phyloP scores from a whole-genome alignment of 2,113 vertebrate genomes.

The Leucoraja erinaceus region DNA sequence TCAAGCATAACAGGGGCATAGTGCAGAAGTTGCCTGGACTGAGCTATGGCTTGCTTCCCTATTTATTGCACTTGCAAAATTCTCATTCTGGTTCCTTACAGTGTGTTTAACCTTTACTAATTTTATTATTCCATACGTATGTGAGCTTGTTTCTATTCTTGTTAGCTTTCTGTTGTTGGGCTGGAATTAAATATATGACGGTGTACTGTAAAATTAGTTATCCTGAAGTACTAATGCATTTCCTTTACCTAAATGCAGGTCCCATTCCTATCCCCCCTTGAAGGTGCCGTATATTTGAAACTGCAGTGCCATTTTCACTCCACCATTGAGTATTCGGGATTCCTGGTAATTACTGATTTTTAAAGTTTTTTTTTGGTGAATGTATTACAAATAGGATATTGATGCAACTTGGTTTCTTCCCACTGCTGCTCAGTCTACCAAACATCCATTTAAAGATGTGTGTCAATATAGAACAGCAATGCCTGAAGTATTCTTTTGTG shows the following conservation, averaged over 20 bases:
- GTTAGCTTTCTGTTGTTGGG: background rate
- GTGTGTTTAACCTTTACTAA: background rate
- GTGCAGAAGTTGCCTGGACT: background rate
- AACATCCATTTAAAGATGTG: background rate
- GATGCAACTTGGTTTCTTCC: background rate
- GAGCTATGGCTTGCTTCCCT: background rate
- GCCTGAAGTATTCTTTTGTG: background rate
- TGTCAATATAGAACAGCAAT: background rate
- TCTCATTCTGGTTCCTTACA: background rate
- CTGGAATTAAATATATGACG: background rate
- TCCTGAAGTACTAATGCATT: background rate
- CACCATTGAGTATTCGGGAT: slow-evolving; percentile 57
- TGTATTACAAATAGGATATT: no score
- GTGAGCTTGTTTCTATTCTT: background rate
- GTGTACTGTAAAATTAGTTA: background rate
- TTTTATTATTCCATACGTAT: background rate
- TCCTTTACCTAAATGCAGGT: slow-evolving; percentile 49
- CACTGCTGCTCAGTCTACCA: background rate
- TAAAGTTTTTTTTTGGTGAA: background rate
- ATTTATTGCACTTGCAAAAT: background rate
- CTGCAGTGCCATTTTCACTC: slow-evolving; percentile 59
- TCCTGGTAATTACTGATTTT: slow-evolving; percentile 55
- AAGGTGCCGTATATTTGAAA: slow-evolving; percentile 62
- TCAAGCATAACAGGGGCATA: background rate
- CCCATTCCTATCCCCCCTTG: slow-evolving; percentile 68